Base-by-base conservation (phyloP, 1,140 invertebrate genomes). In the Lepidostoma basale region DNA sequence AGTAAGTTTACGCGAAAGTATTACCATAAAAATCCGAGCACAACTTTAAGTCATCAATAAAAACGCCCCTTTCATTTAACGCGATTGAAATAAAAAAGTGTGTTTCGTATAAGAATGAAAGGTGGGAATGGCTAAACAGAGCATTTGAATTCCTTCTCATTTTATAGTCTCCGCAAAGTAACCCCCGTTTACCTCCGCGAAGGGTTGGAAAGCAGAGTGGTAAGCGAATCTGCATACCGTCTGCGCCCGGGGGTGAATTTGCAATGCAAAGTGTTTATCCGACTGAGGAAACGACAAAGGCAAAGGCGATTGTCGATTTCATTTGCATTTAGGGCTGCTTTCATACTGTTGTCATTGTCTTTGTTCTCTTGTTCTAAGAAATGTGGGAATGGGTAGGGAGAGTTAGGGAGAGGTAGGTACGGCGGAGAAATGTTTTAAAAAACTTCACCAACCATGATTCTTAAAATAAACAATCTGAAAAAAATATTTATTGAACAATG, bases 221-320 rank as follows among this genome's bases (percentile, higher is more conserved):
- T 56, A 56, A 56, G 28, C 10, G 36, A 56, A 56, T 56, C 52
- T 36, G 52, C 52, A 56, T 56, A 56, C 52, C 33, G 30, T 56
- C 68, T 44, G 39, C 56, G 20, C 33, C 28, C 26, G 56, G 54
- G 68, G 62, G 30, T 65, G 62, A 65, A 70, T 70, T 70, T 70
- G 68, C 68, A 70, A 64, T 70, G 62, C 68, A 70, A 70, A 70
- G 62, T 63, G 33, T 60, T 60, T 60, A 56, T 18, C 18, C 14
- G 39, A 23, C 39, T 25, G 56, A 22, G 56, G 39, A 60, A 60
- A 60, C 36, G 56, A 60, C 56, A 60, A 60, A 60, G 56, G 56
- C 22, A 23, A 23, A 10, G 18, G 22, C 25, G 25, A 56, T 28
- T 56, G 52, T 23, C 18, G 5, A 49, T 49, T 23, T 49, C 36